Evolutionary conservation across 2,113 vertebrate species (phyloP).

Genomic region (Varanus komodoensis): DNA sequence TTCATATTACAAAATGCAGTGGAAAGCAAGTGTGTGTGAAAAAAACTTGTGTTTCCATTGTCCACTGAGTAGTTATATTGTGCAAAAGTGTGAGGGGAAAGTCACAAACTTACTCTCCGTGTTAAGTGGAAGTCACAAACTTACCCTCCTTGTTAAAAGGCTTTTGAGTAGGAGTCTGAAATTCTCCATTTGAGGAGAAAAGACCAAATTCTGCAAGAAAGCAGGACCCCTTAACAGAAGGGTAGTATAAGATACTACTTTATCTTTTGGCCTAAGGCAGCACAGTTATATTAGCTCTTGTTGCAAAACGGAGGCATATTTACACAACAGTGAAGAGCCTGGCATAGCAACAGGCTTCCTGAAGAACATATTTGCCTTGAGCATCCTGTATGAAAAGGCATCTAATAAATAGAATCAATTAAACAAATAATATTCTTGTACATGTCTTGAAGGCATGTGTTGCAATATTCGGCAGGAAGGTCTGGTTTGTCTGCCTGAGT

Average conservation of each 20-base stretch:
- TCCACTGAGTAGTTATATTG: not conserved
- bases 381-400: not conserved
- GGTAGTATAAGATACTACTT: not conserved
- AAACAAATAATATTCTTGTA: not conserved
- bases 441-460: not conserved
- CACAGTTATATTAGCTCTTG: not conserved
- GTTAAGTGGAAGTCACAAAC: not conserved
- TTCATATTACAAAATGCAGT: not conserved
- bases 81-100: not conserved
- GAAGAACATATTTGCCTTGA: not conserved
- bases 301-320: not conserved
- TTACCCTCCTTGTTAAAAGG: not conserved
- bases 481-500: constrained; percentile 17
- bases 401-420: not conserved
- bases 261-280: not conserved
- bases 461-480: constrained; percentile 26
- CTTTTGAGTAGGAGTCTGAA: not conserved
- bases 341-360: not conserved
- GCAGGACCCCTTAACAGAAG: not conserved
- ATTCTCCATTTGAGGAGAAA: not conserved
- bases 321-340: not conserved
- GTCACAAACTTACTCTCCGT: not conserved
- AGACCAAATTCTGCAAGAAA: not conserved
- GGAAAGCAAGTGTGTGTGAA: not conserved
- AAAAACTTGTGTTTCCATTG: not conserved